Evolutionary conservation across 64 coral and sea anemone species (phyloP).

Genomic region (Platygyra sinensis): DNA sequence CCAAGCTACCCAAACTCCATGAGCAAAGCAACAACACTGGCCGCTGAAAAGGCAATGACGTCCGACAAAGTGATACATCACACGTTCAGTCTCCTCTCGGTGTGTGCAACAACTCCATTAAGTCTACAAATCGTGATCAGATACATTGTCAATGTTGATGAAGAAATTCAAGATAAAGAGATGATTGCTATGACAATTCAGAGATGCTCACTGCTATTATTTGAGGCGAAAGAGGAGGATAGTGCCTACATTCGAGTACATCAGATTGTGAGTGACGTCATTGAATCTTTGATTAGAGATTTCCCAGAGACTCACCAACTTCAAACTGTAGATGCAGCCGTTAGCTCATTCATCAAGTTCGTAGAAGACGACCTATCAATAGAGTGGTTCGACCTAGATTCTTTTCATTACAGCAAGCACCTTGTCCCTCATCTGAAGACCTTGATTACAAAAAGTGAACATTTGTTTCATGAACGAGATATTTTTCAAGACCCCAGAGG

Average conservation of each 20-base stretch:
- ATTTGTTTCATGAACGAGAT: neutral
- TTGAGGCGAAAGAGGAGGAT: neutral
- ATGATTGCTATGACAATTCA: neutral
- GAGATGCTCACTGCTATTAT: slow-evolving; percentile 8
- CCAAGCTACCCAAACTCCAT: slow-evolving; percentile 9
- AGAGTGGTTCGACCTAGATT: neutral
- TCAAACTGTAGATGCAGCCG: neutral
- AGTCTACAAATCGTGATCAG: neutral
- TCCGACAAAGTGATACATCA: slow-evolving; percentile 1
- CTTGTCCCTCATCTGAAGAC: slow-evolving; percentile 20
- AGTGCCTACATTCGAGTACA: slow-evolving; percentile 10
- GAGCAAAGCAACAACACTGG: neutral
- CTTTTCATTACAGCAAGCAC: too few species aligned
- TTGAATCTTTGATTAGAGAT: neutral
- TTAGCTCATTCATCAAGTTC: slow-evolving; percentile 6
- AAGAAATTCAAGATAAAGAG: neutral
- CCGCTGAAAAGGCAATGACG: neutral
- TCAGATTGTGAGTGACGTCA: slow-evolving; percentile 2
- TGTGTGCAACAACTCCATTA: slow-evolving; percentile 11
- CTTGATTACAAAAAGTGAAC: neutral
- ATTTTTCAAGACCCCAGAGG: neutral
- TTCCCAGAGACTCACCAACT: neutral
- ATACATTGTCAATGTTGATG: neutral
- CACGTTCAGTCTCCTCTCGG: slow-evolving; percentile 3
- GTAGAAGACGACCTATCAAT: neutral